Conservation (phyloP, 2,888 invertebrate genomes). For the Cenopis cana region DNA sequence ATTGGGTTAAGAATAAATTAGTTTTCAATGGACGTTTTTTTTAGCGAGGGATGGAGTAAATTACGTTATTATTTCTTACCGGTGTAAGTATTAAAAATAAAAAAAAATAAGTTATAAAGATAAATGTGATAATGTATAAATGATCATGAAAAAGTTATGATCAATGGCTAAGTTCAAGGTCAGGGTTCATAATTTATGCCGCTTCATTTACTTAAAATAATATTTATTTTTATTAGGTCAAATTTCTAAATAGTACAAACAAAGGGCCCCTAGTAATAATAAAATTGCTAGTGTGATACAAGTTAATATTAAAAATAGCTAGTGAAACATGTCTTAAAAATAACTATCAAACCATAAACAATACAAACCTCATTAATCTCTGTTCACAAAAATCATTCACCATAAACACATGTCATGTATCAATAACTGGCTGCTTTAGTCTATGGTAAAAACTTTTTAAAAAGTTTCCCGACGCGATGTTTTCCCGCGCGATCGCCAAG, state of each 20-base stretch:
- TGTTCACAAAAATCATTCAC: slow-evolving; percentile 43
- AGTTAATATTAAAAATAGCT: too few species aligned
- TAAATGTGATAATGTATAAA: too few species aligned
- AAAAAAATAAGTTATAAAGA: too few species aligned
- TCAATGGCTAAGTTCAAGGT: not conserved
- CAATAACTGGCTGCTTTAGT: slow-evolving; percentile 31
- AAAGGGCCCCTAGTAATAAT: not conserved
- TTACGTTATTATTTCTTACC: slow-evolving; percentile 4
- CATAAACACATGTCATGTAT: slow-evolving; percentile 39
- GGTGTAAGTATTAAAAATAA: not conserved
- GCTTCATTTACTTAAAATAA: not conserved
- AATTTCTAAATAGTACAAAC: not conserved
- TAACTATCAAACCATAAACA: not conserved
- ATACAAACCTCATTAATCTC: slow-evolving; percentile 33
- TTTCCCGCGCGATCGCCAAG: slow-evolving; percentile 40
- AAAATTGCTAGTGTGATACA: too few species aligned
- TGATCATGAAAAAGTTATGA: not conserved
- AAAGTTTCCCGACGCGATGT: slow-evolving; percentile 37
- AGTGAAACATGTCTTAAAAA: too few species aligned
- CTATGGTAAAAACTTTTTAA: slow-evolving; percentile 35
- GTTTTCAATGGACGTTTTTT: slow-evolving; percentile 1
- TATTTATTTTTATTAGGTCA: not conserved
- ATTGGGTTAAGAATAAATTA: slow-evolving; percentile 23
- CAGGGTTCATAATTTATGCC: not conserved
- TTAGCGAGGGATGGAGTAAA: not conserved